Evolutionary conservation across 2,797 vertebrate genomes (phyloP).

Genomic region (Myoxocephalus aenaeus): DNA sequence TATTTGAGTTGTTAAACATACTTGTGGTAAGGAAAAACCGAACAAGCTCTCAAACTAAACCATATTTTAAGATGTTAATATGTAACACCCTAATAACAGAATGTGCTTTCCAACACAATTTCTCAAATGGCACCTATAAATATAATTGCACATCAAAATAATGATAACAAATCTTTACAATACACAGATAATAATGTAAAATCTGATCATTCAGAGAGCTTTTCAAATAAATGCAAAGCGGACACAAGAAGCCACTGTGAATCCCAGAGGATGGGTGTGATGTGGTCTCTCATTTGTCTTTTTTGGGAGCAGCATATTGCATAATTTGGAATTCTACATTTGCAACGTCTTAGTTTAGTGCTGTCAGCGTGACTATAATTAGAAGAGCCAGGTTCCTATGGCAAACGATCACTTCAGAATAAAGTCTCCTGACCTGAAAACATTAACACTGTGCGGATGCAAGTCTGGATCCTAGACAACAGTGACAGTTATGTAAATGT

Average conservation of each 20-base stretch:
- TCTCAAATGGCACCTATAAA: neutral
- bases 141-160: neutral
- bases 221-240: conserved; percentile 25
- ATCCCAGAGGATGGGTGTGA: conserved; percentile 6
- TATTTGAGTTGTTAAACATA: neutral
- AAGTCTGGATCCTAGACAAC: neutral
- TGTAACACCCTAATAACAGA: conserved; percentile 9
- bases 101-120: conserved; percentile 8
- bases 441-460: neutral
- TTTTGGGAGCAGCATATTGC: conserved; percentile 31
- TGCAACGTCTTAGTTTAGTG: conserved; percentile 36
- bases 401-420: conserved; percentile 35
- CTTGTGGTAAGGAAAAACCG: neutral
- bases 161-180: conserved; percentile 19
- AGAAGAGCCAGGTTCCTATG: conserved; percentile 32
- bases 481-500: neutral
- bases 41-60: neutral
- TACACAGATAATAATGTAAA: neutral
- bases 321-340: conserved; percentile 34
- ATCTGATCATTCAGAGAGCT: conserved; percentile 13
- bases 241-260: conserved; percentile 21
- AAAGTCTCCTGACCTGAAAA: conserved; percentile 31
- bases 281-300: conserved; percentile 13
- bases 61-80: neutral
- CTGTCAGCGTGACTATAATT: conserved; percentile 57